These are phyloP conservation scores for Botrylloides violaceus DNA, from an alignment of 23 tunicate genomes.

Conservation along the genomic window DNA sequence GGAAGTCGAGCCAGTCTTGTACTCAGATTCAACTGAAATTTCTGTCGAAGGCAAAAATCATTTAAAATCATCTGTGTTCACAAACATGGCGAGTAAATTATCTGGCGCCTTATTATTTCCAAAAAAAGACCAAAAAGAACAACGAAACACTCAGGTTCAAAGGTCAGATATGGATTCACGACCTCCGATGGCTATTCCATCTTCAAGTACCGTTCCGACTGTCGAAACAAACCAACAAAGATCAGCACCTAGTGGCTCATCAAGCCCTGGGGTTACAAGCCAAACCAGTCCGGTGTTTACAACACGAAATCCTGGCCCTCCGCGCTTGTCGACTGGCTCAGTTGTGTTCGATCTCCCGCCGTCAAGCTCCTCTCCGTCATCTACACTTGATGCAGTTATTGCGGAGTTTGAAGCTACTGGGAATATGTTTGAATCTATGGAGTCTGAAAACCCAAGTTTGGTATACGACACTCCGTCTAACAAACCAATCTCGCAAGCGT, in stretches of 20 bases:
- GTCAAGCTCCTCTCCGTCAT: background rate
- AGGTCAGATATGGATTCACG: background rate
- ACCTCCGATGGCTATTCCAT: slow-evolving; percentile 15
- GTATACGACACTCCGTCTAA: no score
- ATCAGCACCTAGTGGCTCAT: slow-evolving; percentile 10
- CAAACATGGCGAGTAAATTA: background rate
- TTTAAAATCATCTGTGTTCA: background rate
- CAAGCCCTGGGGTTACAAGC: slow-evolving; percentile 28
- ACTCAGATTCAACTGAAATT: background rate
- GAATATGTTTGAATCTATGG: slow-evolving; percentile 5
- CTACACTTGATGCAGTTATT: slow-evolving; percentile 16
- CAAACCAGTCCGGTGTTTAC: slow-evolving; percentile 10
- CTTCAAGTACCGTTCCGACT: background rate
- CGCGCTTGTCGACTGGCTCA: background rate
- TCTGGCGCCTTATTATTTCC: background rate
- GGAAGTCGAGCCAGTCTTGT: slow-evolving; percentile 39
- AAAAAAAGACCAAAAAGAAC: background rate
- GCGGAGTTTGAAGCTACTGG: slow-evolving; percentile 25
- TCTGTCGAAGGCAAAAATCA: no score
- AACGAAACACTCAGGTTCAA: background rate
- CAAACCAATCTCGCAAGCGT: background rate
- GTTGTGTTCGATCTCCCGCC: background rate
- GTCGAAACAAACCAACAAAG: background rate
- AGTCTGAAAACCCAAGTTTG: no score
- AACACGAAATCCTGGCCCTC: background rate